Evolutionary conservation across 2,888 invertebrate species (phyloP).

Genomic region (Neelides folsomi): DNA sequence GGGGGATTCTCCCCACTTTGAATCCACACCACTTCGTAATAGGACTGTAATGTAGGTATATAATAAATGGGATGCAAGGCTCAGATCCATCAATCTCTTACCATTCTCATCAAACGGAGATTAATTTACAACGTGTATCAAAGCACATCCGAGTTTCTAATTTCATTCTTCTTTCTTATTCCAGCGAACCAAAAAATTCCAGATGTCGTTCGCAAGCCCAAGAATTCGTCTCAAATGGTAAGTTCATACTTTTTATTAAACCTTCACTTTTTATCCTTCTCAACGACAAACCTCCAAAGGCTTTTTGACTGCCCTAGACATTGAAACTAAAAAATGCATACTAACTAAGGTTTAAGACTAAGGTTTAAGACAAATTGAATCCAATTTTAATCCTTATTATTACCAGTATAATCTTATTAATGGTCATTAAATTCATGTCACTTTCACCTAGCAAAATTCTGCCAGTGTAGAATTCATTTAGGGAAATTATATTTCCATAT

Average conservation of each 20-base stretch:
- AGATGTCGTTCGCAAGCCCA: slow-evolving; percentile 67
- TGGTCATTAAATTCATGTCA: no score
- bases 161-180: slow-evolving; percentile 36
- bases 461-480: no score
- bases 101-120: not conserved
- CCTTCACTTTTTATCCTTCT: not conserved
- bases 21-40: no score
- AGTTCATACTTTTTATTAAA: slow-evolving; percentile 39
- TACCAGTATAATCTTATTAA: no score
- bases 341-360: no score
- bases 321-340: no score
- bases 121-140: not conserved
- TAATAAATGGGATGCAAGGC: not conserved
- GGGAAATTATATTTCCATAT: no score
- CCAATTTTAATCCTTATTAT: slow-evolving; percentile 3
- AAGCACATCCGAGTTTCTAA: slow-evolving; percentile 1
- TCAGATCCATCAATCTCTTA: not conserved
- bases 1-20: no score
- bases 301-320: no score
- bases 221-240: slow-evolving; percentile 85
- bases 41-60: no score
- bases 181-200: slow-evolving; percentile 63
- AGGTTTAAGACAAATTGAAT: not conserved
- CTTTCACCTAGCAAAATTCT: no score
- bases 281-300: not conserved